Evolutionary conservation across 2,113 vertebrate species (phyloP).

Genomic region (Cavia aperea): DNA sequence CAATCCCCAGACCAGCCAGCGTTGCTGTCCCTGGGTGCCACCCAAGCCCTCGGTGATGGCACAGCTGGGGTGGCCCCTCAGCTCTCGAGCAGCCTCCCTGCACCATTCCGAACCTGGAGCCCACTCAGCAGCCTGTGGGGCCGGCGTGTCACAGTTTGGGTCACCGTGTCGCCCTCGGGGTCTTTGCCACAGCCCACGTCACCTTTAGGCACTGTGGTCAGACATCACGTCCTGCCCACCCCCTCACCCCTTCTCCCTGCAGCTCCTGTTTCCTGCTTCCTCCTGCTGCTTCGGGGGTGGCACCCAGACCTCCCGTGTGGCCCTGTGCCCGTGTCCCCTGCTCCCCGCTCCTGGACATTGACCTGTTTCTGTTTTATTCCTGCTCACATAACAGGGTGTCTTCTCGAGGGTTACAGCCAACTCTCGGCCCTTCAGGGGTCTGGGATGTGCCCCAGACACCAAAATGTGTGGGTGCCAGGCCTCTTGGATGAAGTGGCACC

Average conservation of each 20-base stretch:
- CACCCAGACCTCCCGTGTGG: fast-evolving
- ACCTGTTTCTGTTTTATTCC: not conserved
- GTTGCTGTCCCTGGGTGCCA: fast-evolving
- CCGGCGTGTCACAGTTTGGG: fast-evolving
- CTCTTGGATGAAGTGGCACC: not conserved
- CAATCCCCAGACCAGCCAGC: not conserved
- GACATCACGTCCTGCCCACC: fast-evolving
- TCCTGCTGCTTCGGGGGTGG: not conserved
- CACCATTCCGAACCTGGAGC: no score
- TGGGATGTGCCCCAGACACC: not conserved
- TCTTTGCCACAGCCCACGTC: fast-evolving
- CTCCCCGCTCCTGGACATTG: fast-evolving
- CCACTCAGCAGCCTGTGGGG: fast-evolving
- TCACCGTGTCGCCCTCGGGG: fast-evolving
- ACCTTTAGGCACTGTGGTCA: fast-evolving
- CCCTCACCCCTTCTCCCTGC: fast-evolving
- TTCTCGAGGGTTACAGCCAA: not conserved
- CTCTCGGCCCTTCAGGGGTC: not conserved
- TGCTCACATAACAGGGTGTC: not conserved
- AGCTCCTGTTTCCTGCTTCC: no score
- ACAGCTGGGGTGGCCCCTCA: fast-evolving
- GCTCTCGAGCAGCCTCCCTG: fast-evolving
- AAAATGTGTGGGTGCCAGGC: no score
- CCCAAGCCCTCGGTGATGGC: fast-evolving
- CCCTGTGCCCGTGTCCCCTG: not conserved